Evolutionary conservation across 2,888 invertebrate species (phyloP).

Genomic region (Cyrtodaria siliqua): DNA sequence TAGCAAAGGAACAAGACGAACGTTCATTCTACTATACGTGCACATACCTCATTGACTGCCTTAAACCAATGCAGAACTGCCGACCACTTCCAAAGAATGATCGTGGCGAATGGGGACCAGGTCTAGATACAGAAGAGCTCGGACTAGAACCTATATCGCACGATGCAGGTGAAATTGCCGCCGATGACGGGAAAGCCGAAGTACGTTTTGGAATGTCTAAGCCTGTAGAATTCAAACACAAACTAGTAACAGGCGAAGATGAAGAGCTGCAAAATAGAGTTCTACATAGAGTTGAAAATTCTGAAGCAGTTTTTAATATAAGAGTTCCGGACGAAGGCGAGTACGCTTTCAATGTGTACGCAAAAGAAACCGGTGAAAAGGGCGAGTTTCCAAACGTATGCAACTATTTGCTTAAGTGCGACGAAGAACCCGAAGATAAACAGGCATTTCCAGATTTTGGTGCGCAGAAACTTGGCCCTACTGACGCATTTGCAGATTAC

Average conservation of each 20-base stretch:
- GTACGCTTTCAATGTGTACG: slow-evolving; percentile 80
- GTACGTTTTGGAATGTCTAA: slow-evolving; percentile 75
- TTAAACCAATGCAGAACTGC: slow-evolving; percentile 59
- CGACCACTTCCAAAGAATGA: slow-evolving; percentile 78
- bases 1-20: slow-evolving; percentile 70
- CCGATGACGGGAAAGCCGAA: slow-evolving; percentile 77
- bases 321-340: slow-evolving; percentile 76
- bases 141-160: slow-evolving; percentile 78
- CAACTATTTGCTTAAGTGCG: slow-evolving; percentile 77
- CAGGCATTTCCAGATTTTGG: slow-evolving; percentile 67
- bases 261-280: slow-evolving; percentile 68
- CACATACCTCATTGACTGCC: slow-evolving; percentile 69
- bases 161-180: slow-evolving; percentile 72
- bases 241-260: slow-evolving; percentile 70
- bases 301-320: slow-evolving; percentile 72
- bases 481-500: slow-evolving; percentile 58
- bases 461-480: slow-evolving; percentile 64
- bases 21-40: slow-evolving; percentile 67
- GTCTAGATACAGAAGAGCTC: slow-evolving; percentile 72
- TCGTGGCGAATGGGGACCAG: slow-evolving; percentile 83
- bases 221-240: slow-evolving; percentile 73
- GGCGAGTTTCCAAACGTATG: slow-evolving; percentile 78
- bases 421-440: slow-evolving; percentile 69
- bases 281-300: slow-evolving; percentile 70
- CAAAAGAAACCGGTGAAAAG: slow-evolving; percentile 66